Conservation (phyloP, 2,797 vertebrate species). For the Pantherophis vulpinus region DNA sequence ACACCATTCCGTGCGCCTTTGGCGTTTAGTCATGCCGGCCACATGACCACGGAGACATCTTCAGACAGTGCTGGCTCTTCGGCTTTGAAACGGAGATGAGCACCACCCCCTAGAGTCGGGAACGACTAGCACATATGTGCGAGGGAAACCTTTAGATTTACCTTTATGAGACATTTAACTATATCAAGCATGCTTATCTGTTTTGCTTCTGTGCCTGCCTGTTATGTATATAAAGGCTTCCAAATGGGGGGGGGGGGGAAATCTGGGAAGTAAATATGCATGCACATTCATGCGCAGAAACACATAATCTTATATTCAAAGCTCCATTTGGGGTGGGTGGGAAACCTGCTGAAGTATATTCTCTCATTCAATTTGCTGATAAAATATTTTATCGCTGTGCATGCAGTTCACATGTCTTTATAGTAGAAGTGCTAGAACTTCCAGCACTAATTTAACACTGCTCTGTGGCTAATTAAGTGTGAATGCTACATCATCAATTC, state of each 20-base stretch:
- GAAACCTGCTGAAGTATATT: neutral
- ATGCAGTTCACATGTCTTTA: neutral
- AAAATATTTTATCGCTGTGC: neutral
- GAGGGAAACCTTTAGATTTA: too few species aligned
- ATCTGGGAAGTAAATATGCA: neutral
- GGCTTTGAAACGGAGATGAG: too few species aligned
- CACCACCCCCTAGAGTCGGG: too few species aligned
- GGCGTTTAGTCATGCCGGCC: too few species aligned
- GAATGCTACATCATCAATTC: neutral
- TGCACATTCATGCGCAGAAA: neutral
- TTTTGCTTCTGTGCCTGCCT: neutral
- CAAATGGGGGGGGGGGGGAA: neutral
- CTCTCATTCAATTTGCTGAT: neutral
- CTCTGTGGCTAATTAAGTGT: neutral
- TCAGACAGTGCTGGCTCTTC: too few species aligned
- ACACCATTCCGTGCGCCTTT: too few species aligned
- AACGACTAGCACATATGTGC: too few species aligned
- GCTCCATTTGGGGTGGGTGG: neutral
- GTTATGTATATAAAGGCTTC: neutral
- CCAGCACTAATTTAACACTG: neutral
- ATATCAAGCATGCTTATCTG: neutral
- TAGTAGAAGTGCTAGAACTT: neutral
- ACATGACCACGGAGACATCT: too few species aligned
- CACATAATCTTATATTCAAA: neutral
- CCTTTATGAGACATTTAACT: conserved; percentile 1